A percentile compares a stretch with the other conserved stretches of the same genome.
phyloP scores from a whole-genome alignment of 2,113 vertebrate genomes.

The Caretta caretta region DNA sequence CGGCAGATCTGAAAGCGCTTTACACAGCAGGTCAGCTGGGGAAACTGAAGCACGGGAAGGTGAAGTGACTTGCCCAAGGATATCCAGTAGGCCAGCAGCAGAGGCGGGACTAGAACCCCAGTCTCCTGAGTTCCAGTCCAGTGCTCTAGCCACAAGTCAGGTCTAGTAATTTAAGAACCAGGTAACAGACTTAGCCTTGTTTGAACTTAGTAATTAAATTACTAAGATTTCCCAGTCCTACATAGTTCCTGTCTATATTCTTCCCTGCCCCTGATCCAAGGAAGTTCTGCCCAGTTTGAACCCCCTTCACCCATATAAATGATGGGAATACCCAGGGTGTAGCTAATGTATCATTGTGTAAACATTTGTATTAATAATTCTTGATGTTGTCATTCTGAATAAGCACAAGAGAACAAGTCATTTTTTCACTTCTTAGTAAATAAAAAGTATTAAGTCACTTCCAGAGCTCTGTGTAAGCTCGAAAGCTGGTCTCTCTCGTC shows the following conservation, averaged over 20 bases:
- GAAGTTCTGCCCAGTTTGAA: not conserved
- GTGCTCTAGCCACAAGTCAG: not conserved
- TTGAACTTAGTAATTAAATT: not conserved
- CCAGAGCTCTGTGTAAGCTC: not conserved
- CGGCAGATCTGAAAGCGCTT: not conserved
- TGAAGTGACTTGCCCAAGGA: not conserved
- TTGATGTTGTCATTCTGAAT: slow-evolving; percentile 18
- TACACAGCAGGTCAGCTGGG: not conserved
- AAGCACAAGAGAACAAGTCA: not conserved
- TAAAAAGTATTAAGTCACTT: not conserved
- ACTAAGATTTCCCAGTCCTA: not conserved
- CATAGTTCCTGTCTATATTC: not conserved
- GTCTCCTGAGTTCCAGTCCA: not conserved
- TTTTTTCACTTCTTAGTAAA: slow-evolving; percentile 1
- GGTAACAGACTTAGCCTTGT: not conserved
- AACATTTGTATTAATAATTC: slow-evolving; percentile 44
- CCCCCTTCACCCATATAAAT: not conserved
- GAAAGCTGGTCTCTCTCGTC: not conserved
- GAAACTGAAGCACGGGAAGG: not conserved
- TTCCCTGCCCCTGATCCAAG: not conserved
- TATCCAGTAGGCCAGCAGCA: not conserved
- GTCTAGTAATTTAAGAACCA: slow-evolving; percentile 15
- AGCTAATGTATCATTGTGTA: slow-evolving; percentile 22
- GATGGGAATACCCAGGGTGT: slow-evolving; percentile 1
- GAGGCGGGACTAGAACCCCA: not conserved